Base-by-base conservation (phyloP, 1,140 invertebrate species). In the Pogonus chalceus region DNA sequence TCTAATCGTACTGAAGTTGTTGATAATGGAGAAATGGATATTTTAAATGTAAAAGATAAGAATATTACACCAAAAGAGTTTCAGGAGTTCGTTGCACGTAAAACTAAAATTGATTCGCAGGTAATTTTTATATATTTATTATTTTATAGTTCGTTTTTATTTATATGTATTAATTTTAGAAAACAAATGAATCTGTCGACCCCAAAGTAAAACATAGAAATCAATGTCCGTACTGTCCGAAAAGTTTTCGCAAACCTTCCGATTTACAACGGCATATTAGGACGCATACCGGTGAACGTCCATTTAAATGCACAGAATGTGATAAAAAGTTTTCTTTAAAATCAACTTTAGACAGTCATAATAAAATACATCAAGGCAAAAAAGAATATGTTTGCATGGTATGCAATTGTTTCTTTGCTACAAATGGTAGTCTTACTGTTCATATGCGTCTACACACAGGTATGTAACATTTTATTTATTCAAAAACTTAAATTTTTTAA, bases 401-500 rank as follows among this genome's bases (percentile, higher is more conserved):
- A 3, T 85, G 82, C 58, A 72, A 71, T 51, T 74, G 71, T 52
- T 58, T 72, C 20, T 84, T 83, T 61, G 72, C 79, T 7, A 79
- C 79, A 0, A 81, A 79, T 57, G 78, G 79, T 2, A 79, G 76
- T 53, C 66, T 87, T 0, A 85, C 84, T 64, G 79, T 87, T 12
- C 85, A 88, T 62, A 85, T 87, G 81, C 62, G 82, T 52, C 64
- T 83, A 0, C 82, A 85, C 60, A 83, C 82, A 49, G 76, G 76
- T 76, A 60, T 61, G 43, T 56, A 48, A 31, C 2, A 43, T 23
- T 22, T 22, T 18, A 54, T 1, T 35, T 39, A 16, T 35, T 1
- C 24, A 50, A 2, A n/a, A 39, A 52, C 26, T 23, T 26, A 20
- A 18, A 55, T 51, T 46, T n/a, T 22, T 47, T 51, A 4, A 46